phyloP scores from a whole-genome alignment of 2,888 invertebrate species.

The Melipona beecheii region DNA sequence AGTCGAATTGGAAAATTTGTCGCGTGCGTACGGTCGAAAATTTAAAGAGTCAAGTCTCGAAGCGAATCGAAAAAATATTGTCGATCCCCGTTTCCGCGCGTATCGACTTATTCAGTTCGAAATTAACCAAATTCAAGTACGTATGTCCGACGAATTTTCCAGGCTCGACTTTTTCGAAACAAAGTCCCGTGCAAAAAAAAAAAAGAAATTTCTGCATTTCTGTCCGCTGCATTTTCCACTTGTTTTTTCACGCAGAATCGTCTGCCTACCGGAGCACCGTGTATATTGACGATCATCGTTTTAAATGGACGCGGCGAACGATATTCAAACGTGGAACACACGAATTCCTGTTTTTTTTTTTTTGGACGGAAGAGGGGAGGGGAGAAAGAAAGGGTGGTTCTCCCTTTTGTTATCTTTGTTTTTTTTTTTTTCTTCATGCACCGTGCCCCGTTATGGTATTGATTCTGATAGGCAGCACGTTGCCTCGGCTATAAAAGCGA shows the following conservation, averaged over 20 bases:
- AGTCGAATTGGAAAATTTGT: neutral
- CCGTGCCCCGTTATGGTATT: neutral
- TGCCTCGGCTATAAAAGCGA: neutral
- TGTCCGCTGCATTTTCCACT: neutral
- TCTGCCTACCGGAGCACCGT: neutral
- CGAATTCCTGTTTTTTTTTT: neutral
- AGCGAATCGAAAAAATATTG: no score
- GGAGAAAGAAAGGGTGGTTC: neutral
- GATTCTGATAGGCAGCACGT: constrained; percentile 8
- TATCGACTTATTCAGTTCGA: neutral
- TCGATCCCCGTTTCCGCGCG: neutral
- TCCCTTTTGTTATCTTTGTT: neutral
- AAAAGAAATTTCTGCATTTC: neutral
- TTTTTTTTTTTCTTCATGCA: neutral
- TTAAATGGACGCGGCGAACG: constrained; percentile 27
- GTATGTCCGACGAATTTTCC: neutral
- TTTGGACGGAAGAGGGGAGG: neutral
- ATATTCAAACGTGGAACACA: constrained; percentile 7
- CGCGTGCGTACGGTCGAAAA: no score
- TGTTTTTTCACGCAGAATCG: neutral
- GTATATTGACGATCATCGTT: constrained; percentile 18
- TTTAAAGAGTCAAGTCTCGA: no score
- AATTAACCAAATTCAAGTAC: neutral
- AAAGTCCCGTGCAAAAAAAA: no score
- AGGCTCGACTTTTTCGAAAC: neutral